Evolutionary conservation across 2,113 vertebrate species (phyloP), one percentile per base, ranked within the genome.

Genomic region (Heloderma charlesbogerti): DNA sequence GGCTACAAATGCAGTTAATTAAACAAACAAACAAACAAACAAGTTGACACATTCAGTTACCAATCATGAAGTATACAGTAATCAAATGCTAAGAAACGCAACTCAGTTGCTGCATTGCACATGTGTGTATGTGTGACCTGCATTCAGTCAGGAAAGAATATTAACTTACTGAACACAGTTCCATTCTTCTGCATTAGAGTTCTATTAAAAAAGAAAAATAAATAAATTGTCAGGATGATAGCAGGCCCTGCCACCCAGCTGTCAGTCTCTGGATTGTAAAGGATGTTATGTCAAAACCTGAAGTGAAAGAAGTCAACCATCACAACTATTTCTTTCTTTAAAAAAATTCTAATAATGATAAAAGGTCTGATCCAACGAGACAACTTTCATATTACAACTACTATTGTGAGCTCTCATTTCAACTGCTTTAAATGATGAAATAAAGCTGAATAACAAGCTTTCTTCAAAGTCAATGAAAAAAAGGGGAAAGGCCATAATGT

Each of bases 281-380:
- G 22, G 0, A 40, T 89, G 51, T 86, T 89, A 18, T 90, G 67
- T 48, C 82, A 93, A 91, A 93, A 89, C 63, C 22, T 82, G 40
- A 90, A 91, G 45, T n/a, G 22, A 34, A 91, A 93, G 66, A 92
- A 87, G 57, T 92, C 87, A 86, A 45, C 48, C 29, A 31, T 87
- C 37, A 82, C 60, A 88, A 82, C 51, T 75, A 34, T 7, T 83
- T 79, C 43, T 89, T 81, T 88, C 0, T n/a, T n/a, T n/a, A n/a
- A n/a, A n/a, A 74, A 69, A 69, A 87, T 92, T 93, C 84, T 82
- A 81, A 87, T 82, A 86, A 29, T 75, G 81, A 92, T 63, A 72
- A 77, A 89, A 87, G 54, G n/a, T 91, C 91, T 92, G 51, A 57
- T 91, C 25, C 34, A 93, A 63, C 67, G 74, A 88, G 69, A 54